Base-by-base conservation (phyloP, 35 echinoderm and acorn worm genomes). In the Diadema setosum region DNA sequence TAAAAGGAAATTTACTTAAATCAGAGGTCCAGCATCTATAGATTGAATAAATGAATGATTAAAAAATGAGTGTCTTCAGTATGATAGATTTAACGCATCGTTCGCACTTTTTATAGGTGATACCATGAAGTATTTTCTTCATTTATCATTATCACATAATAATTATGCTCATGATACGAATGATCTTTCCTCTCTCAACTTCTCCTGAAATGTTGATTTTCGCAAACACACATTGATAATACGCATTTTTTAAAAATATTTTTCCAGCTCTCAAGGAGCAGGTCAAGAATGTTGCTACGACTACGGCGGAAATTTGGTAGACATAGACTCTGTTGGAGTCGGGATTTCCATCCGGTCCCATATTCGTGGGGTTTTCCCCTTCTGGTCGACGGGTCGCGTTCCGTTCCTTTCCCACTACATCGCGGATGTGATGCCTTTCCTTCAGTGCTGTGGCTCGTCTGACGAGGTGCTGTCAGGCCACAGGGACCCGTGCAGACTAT, bases 231-330 rank as follows among this genome's bases (percentile, higher is more conserved):
- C n/a, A n/a, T n/a, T n/a, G n/a, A n/a, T n/a, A n/a, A n/a, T n/a
- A n/a, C 16, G 58, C 16, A 17, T 61, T 61, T 1, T 61, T 61
- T 61, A 61, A 63, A 63, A 26, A 21, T 12, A 23, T 59, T 59
- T 30, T 70, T 70, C 12, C 20, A 83, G 81, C 44, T 27, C 0
- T 36, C 27, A n/a, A 5, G 52, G 52, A 55, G 81, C 81, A 16
- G 81, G 81, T 48, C 81, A 83, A 48, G 45, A 83, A 32, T 83
- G 81, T 45, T 83, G 81, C 39, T 83, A 83, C 52, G 25, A 58
- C 26, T 25, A 57, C 25, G 30, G 24, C 0, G 45, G 81, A 15
- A 17, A 83, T 30, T 37, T 50, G 27, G 57, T 58, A 14, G 45
- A 52, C 14, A 0, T 20, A 3, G 30, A 5, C 35, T n/a, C 23